These are phyloP conservation scores for Drosophila miranda DNA, from an alignment of 1,140 invertebrate species.

Conservation along the genomic window DNA sequence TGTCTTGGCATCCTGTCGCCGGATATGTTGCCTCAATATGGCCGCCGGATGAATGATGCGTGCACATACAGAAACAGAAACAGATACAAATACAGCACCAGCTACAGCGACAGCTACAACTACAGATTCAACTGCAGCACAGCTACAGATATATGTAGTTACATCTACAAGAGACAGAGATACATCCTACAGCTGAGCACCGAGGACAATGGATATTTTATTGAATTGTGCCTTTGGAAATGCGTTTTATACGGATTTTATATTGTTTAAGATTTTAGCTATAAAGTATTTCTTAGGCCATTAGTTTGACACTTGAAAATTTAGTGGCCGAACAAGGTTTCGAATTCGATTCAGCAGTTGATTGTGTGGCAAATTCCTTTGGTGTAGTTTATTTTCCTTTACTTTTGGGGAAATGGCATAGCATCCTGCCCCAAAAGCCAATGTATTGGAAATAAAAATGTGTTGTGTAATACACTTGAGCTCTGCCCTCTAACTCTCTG, in stretches of 20 bases:
- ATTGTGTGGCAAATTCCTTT: conserved; percentile 42
- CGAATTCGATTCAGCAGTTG: conserved; percentile 53
- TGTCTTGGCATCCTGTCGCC: conserved; percentile 79
- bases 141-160: conserved; percentile 9
- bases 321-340: conserved; percentile 57
- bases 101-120: conserved; percentile 12
- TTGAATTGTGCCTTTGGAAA: conserved; percentile 69
- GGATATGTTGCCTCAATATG: conserved; percentile 80
- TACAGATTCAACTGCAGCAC: conserved; percentile 20
- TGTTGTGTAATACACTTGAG: conserved; percentile 41
- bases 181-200: conserved; percentile 50
- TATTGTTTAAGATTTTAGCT: conserved; percentile 79
- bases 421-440: conserved; percentile 31
- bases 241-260: conserved; percentile 58
- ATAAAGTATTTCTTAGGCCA: conserved; percentile 80
- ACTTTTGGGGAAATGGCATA: conserved; percentile 9
- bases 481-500: conserved; percentile 4
- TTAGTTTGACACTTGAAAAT: conserved; percentile 80
- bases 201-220: conserved; percentile 71
- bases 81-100: conserved; percentile 19
- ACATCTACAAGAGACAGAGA: conserved; percentile 25
- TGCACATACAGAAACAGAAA: conserved; percentile 50
- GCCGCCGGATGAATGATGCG: conserved; percentile 79
- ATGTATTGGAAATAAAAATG: conserved; percentile 66
- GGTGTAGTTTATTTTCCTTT: conserved; percentile 48